These are phyloP conservation scores for Steatocranus sp. DNA, from an alignment of 2,797 vertebrate genomes.

Conservation along the genomic window DNA sequence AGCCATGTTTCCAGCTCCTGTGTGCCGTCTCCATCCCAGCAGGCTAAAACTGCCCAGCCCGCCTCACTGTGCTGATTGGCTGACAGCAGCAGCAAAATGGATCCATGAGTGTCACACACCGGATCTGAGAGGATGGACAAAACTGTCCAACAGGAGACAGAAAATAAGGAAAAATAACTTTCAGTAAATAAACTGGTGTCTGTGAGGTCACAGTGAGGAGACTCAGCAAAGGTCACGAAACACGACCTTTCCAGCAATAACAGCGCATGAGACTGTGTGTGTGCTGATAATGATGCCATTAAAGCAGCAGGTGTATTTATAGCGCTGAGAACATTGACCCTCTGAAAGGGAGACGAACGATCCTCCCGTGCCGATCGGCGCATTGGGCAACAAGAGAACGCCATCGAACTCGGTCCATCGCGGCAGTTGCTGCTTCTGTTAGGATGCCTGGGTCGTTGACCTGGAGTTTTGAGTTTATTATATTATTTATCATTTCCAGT, in stretches of 20 bases:
- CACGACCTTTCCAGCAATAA: not conserved
- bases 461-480: too few species aligned
- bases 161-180: not conserved
- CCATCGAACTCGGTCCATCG: not conserved
- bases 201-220: not conserved
- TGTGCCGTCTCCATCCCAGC: not conserved
- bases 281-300: slow-evolving; percentile 20
- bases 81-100: not conserved
- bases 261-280: not conserved
- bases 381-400: not conserved
- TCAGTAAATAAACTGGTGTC: not conserved
- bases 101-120: not conserved
- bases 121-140: not conserved
- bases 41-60: not conserved
- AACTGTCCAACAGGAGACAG: not conserved
- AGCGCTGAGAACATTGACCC: not conserved
- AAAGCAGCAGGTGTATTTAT: slow-evolving; percentile 33
- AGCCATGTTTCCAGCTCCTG: not conserved
- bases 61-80: not conserved
- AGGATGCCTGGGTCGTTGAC: too few species aligned
- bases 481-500: too few species aligned
- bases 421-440: not conserved
- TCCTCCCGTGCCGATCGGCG: not conserved
- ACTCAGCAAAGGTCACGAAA: not conserved
- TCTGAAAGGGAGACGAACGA: not conserved